Percentiles rank a stretch among this genome's conserved stretches.
Conservation (phyloP, 2,888 invertebrate genomes). For the Megalurothrips usitatus region DNA sequence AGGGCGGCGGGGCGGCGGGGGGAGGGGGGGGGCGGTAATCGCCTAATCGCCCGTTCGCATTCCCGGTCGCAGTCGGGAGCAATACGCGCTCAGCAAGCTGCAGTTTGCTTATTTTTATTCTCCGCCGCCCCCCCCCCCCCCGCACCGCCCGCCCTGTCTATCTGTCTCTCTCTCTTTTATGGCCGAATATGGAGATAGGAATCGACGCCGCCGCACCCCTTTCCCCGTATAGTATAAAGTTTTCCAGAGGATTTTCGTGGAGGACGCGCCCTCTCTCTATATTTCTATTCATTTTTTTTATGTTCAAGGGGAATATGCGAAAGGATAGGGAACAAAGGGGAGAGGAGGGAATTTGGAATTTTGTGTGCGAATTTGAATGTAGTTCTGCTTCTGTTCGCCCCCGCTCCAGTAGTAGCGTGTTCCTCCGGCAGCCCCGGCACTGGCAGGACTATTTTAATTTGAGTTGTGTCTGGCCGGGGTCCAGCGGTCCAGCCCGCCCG, state of each 20-base stretch:
- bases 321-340: too few relatives aligned
- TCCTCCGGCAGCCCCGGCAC: not conserved
- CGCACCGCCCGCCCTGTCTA: not conserved
- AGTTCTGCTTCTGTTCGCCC: too few relatives aligned
- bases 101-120: conserved; percentile 6
- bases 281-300: too few relatives aligned
- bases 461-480: not conserved
- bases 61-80: not conserved
- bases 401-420: too few relatives aligned
- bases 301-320: too few relatives aligned
- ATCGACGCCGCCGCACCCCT: conserved; percentile 7
- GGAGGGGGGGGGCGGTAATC: not conserved
- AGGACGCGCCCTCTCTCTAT: not conserved
- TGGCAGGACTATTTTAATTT: not conserved
- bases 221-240: not conserved
- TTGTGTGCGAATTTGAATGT: too few relatives aligned
- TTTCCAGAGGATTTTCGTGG: not conserved
- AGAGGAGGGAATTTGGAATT: too few relatives aligned
- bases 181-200: conserved; percentile 19
- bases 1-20: not conserved
- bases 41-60: conserved; percentile 7
- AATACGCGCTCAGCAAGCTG: not conserved
- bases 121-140: too few relatives aligned
- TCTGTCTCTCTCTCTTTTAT: not conserved
- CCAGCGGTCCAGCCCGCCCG: too few relatives aligned